Evolutionary conservation across 2,797 vertebrate genomes (phyloP).

Genomic region (Antrozous pallidus): DNA sequence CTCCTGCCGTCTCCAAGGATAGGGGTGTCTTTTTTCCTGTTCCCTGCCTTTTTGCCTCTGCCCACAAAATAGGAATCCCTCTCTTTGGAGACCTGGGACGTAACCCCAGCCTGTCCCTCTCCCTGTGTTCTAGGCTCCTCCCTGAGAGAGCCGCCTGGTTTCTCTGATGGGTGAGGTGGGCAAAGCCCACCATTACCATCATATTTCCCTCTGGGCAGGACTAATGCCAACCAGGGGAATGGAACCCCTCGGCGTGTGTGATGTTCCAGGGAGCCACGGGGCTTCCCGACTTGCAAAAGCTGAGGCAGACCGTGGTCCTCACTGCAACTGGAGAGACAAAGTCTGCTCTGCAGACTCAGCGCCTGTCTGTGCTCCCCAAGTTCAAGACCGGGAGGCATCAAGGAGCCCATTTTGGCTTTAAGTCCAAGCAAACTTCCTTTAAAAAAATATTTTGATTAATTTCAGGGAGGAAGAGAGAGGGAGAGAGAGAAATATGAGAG

Average conservation of each 20-base stretch:
- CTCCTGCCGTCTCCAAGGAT: not conserved
- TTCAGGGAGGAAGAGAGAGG: no score
- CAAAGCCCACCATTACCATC: accelerated
- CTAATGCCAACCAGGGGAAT: not conserved
- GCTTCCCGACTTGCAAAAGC: not conserved
- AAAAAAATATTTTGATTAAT: no score
- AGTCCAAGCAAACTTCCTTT: not conserved
- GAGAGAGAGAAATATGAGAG: no score
- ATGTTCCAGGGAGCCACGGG: not conserved
- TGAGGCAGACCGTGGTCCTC: not conserved
- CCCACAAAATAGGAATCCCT: not conserved
- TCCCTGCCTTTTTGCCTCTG: not conserved
- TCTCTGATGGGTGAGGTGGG: not conserved
- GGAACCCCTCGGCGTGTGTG: no score
- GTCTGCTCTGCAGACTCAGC: not conserved
- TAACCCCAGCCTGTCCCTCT: not conserved
- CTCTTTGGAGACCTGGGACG: not conserved
- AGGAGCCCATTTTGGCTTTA: not conserved
- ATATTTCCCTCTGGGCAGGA: not conserved
- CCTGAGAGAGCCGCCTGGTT: not conserved
- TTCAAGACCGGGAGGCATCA: not conserved
- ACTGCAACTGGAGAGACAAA: not conserved
- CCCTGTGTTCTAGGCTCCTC: not conserved
- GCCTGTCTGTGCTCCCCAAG: not conserved
- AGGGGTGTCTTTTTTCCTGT: not conserved